A percentile compares a stretch with the other conserved stretches of the same genome.
Conservation (phyloP, 2,113 vertebrate genomes). For the Clarias batrachus region DNA sequence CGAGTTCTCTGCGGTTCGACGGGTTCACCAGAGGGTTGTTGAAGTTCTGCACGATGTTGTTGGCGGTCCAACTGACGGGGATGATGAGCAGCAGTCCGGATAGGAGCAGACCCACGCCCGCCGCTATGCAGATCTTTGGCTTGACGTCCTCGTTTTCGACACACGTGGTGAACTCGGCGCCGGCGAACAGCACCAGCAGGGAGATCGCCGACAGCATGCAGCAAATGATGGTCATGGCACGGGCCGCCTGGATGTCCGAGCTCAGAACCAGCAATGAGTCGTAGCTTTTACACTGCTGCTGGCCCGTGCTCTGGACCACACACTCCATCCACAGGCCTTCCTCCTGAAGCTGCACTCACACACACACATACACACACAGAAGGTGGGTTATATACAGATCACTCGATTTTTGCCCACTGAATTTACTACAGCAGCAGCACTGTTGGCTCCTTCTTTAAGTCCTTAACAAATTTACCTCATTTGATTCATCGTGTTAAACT, state of each 20-base stretch:
- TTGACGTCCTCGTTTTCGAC: constrained; percentile 69
- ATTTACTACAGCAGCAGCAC: not conserved
- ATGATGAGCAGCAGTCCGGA: constrained; percentile 71
- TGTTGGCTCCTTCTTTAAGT: not conserved
- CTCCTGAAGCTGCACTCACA: constrained; percentile 22
- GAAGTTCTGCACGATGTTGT: constrained; percentile 64
- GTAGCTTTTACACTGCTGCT: constrained; percentile 78
- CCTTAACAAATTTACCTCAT: not conserved
- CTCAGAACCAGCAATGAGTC: constrained; percentile 70
- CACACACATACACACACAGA: constrained; percentile 17
- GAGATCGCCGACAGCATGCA: constrained; percentile 61
- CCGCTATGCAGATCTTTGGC: constrained; percentile 69
- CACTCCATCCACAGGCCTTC: constrained; percentile 76
- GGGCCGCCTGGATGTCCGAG: constrained; percentile 71
- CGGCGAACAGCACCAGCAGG: constrained; percentile 70
- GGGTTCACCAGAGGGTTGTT: constrained; percentile 43
- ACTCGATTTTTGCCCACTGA: not conserved
- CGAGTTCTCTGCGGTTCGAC: constrained; percentile 65
- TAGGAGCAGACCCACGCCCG: constrained; percentile 67
- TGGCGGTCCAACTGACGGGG: constrained; percentile 74
- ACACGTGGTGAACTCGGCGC: constrained; percentile 75
- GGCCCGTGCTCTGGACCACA: constrained; percentile 78
- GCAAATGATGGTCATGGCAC: constrained; percentile 75
- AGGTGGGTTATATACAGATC: not conserved
- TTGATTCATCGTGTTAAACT: not conserved